Base-by-base conservation (phyloP, 2,797 vertebrate species). In the Anabas testudineus region DNA sequence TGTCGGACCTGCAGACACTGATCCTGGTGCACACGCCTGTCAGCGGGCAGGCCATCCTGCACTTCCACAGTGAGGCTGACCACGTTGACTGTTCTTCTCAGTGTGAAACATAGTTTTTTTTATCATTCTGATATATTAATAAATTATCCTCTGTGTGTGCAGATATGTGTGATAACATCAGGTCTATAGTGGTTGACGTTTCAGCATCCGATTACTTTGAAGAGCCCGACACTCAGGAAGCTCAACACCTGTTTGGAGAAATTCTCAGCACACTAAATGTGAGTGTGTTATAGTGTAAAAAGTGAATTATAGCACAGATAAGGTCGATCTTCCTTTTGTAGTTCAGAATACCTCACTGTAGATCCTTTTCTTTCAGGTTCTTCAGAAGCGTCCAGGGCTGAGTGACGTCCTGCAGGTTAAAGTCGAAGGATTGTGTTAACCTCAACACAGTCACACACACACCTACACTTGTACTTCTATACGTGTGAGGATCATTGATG, bases 11-110 rank as follows among this genome's bases (percentile, higher is more conserved):
- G 67, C 93, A 95, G 82, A 96, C 94, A 62, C 81, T 98, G 68
- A 91, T 95, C 60, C 91, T 98, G 66, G 95, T 90, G 0, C 95
- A 95, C 87, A 95, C 96, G 0, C 95, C 96, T 0, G 95, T 97
- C 82, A 97, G 96, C 41, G 95, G 96, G 5, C 96, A 96, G 82
- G 96, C 96, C 62, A 81, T 98, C 39, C 94, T 97, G 61, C 96
- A 97, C 82, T 95, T 97, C 88, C 95, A 97, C 89, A 94, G 96
- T 98, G 87, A 96, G 96, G 86, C 7, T n/a, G n/a, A n/a, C n/a
- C 53, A 2, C 64, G 0, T 7, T n/a, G n/a, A 10, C 0, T 0
- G 18, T 47, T n/a, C 2, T 6, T n/a, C n/a, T 15, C 19, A 7
- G 13, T 16, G 16, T 10, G 4, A 18, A 14, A 24, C 65, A 37